Percentiles rank a stretch among this genome's conserved stretches.
Conservation (phyloP, 2,888 invertebrate species). For the Crossocerus cetratus region DNA sequence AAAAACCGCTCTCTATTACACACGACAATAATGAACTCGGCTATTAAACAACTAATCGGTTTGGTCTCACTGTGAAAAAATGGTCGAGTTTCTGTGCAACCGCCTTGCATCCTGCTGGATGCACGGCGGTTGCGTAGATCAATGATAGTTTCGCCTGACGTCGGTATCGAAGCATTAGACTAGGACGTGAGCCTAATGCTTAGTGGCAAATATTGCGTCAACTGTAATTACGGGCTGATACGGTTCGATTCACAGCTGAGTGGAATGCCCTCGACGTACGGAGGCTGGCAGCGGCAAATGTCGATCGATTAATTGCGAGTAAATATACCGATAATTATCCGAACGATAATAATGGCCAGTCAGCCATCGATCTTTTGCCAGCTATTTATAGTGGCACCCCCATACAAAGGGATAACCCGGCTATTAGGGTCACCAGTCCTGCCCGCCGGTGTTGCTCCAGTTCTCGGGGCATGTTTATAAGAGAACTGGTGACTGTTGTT, state of each 20-base stretch:
- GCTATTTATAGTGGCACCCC: neutral
- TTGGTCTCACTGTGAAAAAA: too few species aligned
- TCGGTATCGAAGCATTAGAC: too few species aligned
- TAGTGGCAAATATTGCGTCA: constrained; percentile 3
- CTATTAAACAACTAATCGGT: too few species aligned
- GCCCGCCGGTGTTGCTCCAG: neutral
- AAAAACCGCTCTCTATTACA: too few species aligned
- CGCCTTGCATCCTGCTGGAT: too few species aligned
- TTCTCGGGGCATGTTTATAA: neutral
- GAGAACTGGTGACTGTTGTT: neutral
- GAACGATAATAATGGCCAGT: constrained; percentile 1
- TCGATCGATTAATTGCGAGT: neutral
- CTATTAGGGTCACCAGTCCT: neutral
- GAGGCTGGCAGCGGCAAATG: neutral
- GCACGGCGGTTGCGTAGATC: too few species aligned
- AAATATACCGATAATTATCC: constrained; percentile 3
- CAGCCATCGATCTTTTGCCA: neutral
- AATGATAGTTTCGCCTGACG: too few species aligned
- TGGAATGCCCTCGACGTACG: neutral
- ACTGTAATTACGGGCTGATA: neutral
- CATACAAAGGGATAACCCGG: neutral
- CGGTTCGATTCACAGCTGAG: neutral
- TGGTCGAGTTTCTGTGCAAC: too few species aligned
- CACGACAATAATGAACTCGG: too few species aligned
- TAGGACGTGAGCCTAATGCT: neutral